Base-by-base conservation (phyloP, 2,888 invertebrate genomes). In the Dicycla oo region DNA sequence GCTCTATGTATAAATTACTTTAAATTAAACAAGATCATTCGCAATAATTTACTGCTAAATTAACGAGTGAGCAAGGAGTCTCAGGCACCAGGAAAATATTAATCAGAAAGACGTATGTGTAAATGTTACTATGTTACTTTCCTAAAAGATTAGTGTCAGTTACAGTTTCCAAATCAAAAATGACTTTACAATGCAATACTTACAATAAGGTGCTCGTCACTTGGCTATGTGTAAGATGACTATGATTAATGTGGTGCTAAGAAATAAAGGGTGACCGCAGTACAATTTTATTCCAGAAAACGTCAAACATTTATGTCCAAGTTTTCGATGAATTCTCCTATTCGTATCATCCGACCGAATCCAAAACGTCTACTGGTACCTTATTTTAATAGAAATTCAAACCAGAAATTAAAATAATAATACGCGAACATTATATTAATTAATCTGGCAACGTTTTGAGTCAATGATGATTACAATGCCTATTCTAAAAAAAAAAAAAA, bases 321-420 rank as follows among this genome's bases (percentile, higher is more conserved):
- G 13, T 26, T 45, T 53, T 57, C 23, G 1, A 64, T 47, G 11
- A 66, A 51, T 54, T 49, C 10, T 45, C 7, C 3, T 40, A 51
- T 13, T 40, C 45, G 15, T 68, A 45, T 18, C 20, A 34, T 51
- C 63, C 78, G 58, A 64, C 62, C 65, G 53, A 60, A 80, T 60
- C 47, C 43, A 40, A 13, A 57, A 68, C 51, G 2, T 18, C 11
- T 38, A 43, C 11, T 15, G 15, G 1, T 18, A 23, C 3, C 0
- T 40, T n/a, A 63, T 49, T 11, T 49, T 23, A 23, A 51, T 23
- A 5, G 11, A 11, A 49, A 23, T 5, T n/a, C n/a, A 49, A 49
- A 49, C 47, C 47, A 20, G 20, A 20, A n/a, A n/a, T 49, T 8
- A 47, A n/a, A 49, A 11, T 51, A 51, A 23, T 23, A 23, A 51